Conservation (phyloP, 2,797 vertebrate genomes). For the Microchirus variegatus region DNA sequence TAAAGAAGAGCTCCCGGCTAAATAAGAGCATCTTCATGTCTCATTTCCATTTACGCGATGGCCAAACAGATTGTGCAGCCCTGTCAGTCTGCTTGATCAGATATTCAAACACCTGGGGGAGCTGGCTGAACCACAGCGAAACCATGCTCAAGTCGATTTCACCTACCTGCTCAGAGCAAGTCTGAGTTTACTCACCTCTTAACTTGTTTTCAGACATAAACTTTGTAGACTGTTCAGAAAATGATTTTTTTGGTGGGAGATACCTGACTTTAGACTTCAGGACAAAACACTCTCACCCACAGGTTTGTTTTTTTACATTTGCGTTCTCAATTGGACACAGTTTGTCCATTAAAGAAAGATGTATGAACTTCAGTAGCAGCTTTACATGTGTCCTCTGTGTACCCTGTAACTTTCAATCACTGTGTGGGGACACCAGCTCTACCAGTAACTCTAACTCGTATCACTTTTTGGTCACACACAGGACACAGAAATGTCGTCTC, state of each 20-base stretch:
- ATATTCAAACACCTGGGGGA: conserved; percentile 59
- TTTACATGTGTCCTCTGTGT: conserved; percentile 1
- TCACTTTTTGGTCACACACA: not conserved
- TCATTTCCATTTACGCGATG: conserved; percentile 44
- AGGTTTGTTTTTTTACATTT: too few relatives aligned
- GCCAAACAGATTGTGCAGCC: conserved; percentile 32
- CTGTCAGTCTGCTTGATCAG: conserved; percentile 49
- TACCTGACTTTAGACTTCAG: too few relatives aligned
- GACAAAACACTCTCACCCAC: too few relatives aligned
- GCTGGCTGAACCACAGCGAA: conserved; percentile 17
- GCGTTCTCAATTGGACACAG: too few relatives aligned
- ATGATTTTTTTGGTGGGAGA: not conserved
- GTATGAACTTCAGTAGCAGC: too few relatives aligned
- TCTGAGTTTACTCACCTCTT: conserved; percentile 12
- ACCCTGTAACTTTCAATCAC: not conserved
- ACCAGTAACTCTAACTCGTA: not conserved
- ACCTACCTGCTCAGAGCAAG: conserved; percentile 9
- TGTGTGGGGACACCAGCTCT: not conserved
- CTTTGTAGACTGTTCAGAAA: not conserved
- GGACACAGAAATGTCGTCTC: not conserved
- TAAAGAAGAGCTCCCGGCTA: conserved; percentile 46
- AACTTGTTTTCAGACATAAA: not conserved
- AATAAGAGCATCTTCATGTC: conserved; percentile 54
- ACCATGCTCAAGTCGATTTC: conserved; percentile 32
- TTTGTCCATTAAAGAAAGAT: too few relatives aligned